Conservation (phyloP, 1,140 invertebrate genomes). For the Drosophila leontia region DNA sequence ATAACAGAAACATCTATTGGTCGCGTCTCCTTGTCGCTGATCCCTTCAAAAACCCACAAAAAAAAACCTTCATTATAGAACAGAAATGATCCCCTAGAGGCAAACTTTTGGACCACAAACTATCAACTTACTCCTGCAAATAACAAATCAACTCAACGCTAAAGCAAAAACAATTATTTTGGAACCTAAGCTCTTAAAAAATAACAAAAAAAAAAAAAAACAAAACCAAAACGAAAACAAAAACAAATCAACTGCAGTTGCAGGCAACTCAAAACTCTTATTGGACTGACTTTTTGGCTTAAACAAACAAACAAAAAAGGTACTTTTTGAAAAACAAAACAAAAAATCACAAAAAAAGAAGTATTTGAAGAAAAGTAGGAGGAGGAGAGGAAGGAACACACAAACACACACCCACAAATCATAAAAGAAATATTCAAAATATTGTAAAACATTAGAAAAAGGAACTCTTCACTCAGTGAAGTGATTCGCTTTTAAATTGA, state of each 20-base stretch:
- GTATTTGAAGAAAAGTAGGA: conserved; percentile 35
- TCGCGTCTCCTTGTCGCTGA: conserved; percentile 32
- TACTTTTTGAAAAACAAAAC: conserved; percentile 73
- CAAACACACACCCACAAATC: conserved; percentile 32
- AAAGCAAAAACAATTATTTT: conserved; percentile 78
- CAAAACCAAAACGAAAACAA: conserved; percentile 40
- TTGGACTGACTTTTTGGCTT: conserved; percentile 83
- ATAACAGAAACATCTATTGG: conserved; percentile 30
- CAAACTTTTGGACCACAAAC: conserved; percentile 81
- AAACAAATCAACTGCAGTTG: conserved; percentile 83
- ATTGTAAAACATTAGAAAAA: conserved; percentile 61
- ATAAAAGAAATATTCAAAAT: conserved; percentile 72
- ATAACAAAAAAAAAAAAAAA: conserved; percentile 11
- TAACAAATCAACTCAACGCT: conserved; percentile 61
- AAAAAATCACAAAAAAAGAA: conserved; percentile 52
- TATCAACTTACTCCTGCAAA: conserved; percentile 62
- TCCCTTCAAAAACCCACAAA: conserved; percentile 15
- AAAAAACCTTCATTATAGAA: conserved; percentile 34
- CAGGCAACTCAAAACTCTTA: conserved; percentile 84
- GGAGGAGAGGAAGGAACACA: background rate
- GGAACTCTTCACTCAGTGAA: conserved; percentile 68
- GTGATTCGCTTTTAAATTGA: conserved; percentile 64
- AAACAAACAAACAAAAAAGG: conserved; percentile 76
- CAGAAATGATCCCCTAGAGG: conserved; percentile 63
- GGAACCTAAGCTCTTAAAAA: conserved; percentile 52